phyloP scores from a whole-genome alignment of 2,113 vertebrate species.

The Trichechus manatus region DNA sequence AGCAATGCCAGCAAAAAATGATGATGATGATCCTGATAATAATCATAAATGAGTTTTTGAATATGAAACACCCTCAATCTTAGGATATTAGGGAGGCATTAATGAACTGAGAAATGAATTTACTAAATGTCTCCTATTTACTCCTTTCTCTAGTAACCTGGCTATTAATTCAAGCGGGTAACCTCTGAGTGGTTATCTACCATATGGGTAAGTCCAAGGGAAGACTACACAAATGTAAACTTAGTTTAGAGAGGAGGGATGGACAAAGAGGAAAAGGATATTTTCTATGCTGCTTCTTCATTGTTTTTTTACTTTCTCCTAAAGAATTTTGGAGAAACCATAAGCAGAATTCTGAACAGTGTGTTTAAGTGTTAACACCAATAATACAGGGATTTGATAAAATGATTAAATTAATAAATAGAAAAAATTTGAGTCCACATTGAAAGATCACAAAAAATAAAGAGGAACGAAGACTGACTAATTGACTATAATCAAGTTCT shows the following conservation, averaged over 20 bases:
- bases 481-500: not conserved
- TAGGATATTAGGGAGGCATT: not conserved
- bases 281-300: not conserved
- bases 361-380: not conserved
- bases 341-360: not conserved
- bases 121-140: not conserved
- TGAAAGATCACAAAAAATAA: not conserved
- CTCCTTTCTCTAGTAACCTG: not conserved
- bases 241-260: not conserved
- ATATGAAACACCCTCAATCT: not conserved
- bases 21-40: not conserved
- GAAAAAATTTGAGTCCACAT: not conserved
- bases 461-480: not conserved
- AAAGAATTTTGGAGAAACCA: not conserved
- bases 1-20: not conserved
- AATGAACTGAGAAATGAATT: not conserved
- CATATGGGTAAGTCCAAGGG: not conserved
- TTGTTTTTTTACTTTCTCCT: not conserved
- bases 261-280: not conserved
- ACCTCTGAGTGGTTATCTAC: not conserved
- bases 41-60: not conserved
- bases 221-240: not conserved
- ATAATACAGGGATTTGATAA: not conserved
- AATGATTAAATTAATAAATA: not conserved
- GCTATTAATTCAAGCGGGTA: not conserved